Base-by-base conservation (phyloP, 2,888 invertebrate genomes). In the Acleris literana region DNA sequence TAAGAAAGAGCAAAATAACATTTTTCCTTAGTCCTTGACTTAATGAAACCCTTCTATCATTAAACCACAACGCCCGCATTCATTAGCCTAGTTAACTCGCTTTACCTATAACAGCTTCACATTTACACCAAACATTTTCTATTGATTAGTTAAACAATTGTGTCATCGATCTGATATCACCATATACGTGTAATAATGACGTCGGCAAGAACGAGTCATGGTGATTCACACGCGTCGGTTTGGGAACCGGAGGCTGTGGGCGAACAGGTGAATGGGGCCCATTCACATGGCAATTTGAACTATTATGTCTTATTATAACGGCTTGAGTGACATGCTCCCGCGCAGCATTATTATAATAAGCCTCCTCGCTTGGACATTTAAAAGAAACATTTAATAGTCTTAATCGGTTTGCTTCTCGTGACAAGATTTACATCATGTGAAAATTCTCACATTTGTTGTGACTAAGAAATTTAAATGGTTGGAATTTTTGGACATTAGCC, bases 231-330 rank as follows among this genome's bases (percentile, higher is more conserved):
- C 68, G 60, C 68, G 33, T 63, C 58, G 65, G 70, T 64, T 72
- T 68, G 71, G 76, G 77, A 76, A 78, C 74, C 74, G 74, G 75
- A 70, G 77, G 75, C 39, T 39, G 85, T 87, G 82, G 85, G 85
- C 69, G 76, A 76, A 79, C 82, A 82, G 85, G 84, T 87, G 84
- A 82, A 82, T 77, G 77, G 77, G 76, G 74, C 74, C 76, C 77
- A 81, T 80, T 83, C 83, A 79, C 83, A 85, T 81, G 83, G 79
- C 81, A 82, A 85, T 85, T 83, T 79, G 75, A 74, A 75, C 78
- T 84, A 81, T 83, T 83, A 77, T 81, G 73, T 57, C 66, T 62
- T 61, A 60, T 61, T 61, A 80, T 80, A 81, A 78, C 75, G 76
- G 78, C 76, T 79, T 81, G 81, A 84, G 83, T 82, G 79, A 84